Conservation (phyloP, 2,797 vertebrate genomes). For the Lagocephalus sceleratus region DNA sequence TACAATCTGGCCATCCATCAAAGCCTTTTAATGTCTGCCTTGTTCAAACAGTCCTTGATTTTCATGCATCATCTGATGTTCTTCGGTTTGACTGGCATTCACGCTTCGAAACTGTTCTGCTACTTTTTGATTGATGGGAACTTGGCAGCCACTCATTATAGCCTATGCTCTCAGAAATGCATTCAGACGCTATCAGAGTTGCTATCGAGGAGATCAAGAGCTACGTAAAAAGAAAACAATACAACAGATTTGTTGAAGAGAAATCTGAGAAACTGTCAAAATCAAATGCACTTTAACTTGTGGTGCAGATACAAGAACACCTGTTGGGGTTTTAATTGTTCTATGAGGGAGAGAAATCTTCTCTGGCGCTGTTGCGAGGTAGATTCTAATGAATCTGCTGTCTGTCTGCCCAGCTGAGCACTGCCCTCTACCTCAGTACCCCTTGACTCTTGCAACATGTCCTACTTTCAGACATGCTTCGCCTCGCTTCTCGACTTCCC, state of each 20-base stretch:
- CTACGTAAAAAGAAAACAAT: constrained; percentile 5
- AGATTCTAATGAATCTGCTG: constrained; percentile 3
- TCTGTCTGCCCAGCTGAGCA: constrained; percentile 24
- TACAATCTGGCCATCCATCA: constrained; percentile 31
- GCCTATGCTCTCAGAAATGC: constrained; percentile 12
- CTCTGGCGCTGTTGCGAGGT: constrained; percentile 2
- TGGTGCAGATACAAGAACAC: no score
- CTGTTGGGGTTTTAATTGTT: no score
- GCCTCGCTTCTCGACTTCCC: constrained; percentile 52
- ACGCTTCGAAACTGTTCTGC: background rate
- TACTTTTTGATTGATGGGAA: constrained; percentile 10
- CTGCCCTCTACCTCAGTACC: constrained; percentile 39
- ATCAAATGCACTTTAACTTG: no score
- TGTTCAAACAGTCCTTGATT: constrained; percentile 6
- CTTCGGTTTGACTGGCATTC: constrained; percentile 1
- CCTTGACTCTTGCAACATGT: constrained; percentile 66
- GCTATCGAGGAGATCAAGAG: constrained; percentile 9
- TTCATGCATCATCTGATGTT: constrained; percentile 8
- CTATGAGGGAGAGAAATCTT: background rate
- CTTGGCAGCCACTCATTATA: constrained; percentile 22
- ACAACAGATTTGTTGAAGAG: background rate
- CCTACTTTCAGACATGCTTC: constrained; percentile 58
- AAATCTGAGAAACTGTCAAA: no score
- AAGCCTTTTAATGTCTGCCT: constrained; percentile 8
- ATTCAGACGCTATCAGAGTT: constrained; percentile 21